Conservation (phyloP, 2,888 invertebrate species). For the Monopis laevigella region DNA sequence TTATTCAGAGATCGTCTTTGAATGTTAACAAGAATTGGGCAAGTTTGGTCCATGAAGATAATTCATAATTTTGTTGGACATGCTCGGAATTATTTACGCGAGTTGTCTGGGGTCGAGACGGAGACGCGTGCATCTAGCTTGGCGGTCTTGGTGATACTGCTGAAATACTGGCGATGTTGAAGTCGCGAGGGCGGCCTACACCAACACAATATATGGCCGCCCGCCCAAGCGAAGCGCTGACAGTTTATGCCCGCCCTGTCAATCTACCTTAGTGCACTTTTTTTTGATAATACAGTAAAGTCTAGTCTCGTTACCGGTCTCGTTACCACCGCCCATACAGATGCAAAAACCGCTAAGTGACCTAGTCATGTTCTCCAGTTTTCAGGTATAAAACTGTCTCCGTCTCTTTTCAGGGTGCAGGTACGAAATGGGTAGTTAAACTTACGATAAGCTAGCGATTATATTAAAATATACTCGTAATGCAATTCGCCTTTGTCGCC, state of each 20-base stretch:
- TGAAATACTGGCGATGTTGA: neutral
- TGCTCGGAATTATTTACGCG: constrained; percentile 34
- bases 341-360: too few species aligned
- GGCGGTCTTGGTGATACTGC: constrained; percentile 2
- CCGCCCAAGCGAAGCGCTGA: constrained; percentile 1
- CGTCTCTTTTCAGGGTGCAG: too few species aligned
- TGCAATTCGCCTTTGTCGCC: too few species aligned
- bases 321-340: too few species aligned
- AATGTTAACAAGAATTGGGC: constrained; percentile 26
- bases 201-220: too few species aligned
- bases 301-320: too few species aligned
- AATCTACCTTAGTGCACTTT: neutral
- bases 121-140: constrained; percentile 3
- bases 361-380: too few species aligned
- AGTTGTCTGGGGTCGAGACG: neutral
- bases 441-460: too few species aligned
- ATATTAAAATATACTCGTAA: too few species aligned
- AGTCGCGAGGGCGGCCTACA: too few species aligned
- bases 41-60: constrained; percentile 27
- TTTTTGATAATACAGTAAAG: constrained; percentile 2
- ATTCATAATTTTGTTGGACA: constrained; percentile 30
- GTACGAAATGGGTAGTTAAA: too few species aligned
- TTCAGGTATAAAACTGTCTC: too few species aligned
- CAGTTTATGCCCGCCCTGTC: constrained; percentile 1
- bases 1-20: constrained; percentile 23